Evolutionary conservation across 2,888 invertebrate genomes (phyloP).

Genomic region (Alloplasta piceator): DNA sequence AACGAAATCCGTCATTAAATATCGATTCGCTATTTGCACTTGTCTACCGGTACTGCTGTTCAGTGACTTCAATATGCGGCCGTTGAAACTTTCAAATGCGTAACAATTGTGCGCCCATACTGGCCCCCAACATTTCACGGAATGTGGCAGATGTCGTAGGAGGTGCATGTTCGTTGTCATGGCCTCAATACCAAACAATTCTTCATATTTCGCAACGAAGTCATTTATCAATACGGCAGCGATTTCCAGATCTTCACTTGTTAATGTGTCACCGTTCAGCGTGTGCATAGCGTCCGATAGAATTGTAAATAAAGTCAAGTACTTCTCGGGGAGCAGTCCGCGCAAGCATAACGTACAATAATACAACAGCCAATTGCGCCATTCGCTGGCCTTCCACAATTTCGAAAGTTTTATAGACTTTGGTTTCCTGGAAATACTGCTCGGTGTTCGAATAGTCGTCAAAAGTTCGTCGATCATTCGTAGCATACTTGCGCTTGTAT

Average conservation of each 20-base stretch:
- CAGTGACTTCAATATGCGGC: conserved; percentile 42
- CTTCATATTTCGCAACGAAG: conserved; percentile 35
- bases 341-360: conserved; percentile 30
- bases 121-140: conserved; percentile 51
- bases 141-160: conserved; percentile 35
- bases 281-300: conserved; percentile 41
- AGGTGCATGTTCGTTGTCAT: conserved; percentile 52
- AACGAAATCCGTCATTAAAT: conserved; percentile 47
- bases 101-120: conserved; percentile 49
- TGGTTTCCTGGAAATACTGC: conserved; percentile 29
- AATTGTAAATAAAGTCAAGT: conserved; percentile 22
- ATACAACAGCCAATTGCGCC: conserved; percentile 51
- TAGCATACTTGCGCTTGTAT: conserved; percentile 8
- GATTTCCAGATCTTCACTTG: conserved; percentile 20
- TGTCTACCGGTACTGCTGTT: conserved; percentile 50
- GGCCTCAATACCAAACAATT: conserved; percentile 38
- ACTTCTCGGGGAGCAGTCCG: conserved; percentile 21
- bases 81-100: conserved; percentile 46
- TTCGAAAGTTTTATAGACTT: conserved; percentile 5
- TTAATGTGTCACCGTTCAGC: conserved; percentile 43
- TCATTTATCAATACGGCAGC: conserved; percentile 33
- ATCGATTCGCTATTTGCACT: conserved; percentile 43
- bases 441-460: conserved; percentile 39
- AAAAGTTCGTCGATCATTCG: conserved; percentile 30
- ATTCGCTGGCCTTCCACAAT: conserved; percentile 50